phyloP scores from a whole-genome alignment of 2,888 invertebrate genomes.

The Piscicola geometra region DNA sequence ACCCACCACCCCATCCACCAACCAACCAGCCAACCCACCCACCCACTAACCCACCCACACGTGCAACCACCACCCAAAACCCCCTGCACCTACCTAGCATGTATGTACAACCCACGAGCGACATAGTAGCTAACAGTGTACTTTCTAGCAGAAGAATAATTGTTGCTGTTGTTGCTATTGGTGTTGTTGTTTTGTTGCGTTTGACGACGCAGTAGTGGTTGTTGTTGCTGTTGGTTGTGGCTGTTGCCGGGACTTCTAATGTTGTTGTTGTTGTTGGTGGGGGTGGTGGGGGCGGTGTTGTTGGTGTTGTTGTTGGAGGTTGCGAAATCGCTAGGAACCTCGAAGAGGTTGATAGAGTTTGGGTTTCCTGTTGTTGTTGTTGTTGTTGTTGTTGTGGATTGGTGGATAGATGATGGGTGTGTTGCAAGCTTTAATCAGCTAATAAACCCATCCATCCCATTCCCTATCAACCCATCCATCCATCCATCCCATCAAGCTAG shows the following conservation, averaged over 20 bases:
- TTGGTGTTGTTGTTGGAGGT: conserved; percentile 6
- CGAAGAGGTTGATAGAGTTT: conserved; percentile 41
- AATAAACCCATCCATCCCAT: too few species aligned
- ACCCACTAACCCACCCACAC: not conserved
- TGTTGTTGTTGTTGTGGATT: too few species aligned
- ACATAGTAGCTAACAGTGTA: conserved; percentile 44
- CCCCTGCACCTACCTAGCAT: conserved; percentile 36
- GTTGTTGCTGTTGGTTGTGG: not conserved
- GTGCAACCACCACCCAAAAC: not conserved
- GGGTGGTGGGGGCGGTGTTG: not conserved
- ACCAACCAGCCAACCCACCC: not conserved
- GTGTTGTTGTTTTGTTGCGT: not conserved
- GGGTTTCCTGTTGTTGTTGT: conserved; percentile 41
- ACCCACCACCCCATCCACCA: not conserved
- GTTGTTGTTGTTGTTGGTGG: not conserved
- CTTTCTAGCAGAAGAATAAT: conserved; percentile 30
- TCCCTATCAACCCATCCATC: too few species aligned
- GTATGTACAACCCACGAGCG: conserved; percentile 43
- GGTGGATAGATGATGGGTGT: too few species aligned
- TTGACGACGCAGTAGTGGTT: not conserved
- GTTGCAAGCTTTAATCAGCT: too few species aligned
- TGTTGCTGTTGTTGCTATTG: not conserved
- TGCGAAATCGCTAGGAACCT: conserved; percentile 37
- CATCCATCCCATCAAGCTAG: too few species aligned
- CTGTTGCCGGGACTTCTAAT: conserved; percentile 3